These are phyloP conservation scores for Gila orcuttii DNA, from an alignment of 2,113 vertebrate genomes.

Conservation along the genomic window DNA sequence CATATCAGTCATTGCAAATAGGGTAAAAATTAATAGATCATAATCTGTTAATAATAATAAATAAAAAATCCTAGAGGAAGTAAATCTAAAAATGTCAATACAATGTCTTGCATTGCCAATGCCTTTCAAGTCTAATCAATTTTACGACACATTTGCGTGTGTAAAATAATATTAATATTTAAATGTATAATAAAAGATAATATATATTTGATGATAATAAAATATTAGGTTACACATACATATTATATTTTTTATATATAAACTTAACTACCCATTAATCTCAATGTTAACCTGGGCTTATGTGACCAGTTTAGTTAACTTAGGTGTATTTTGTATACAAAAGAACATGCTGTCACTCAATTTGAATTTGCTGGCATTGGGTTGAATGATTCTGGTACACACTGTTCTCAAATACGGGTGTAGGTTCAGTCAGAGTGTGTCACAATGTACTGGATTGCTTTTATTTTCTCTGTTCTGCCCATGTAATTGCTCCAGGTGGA, in stretches of 20 bases:
- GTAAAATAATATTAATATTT: too few species aligned
- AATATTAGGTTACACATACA: neutral
- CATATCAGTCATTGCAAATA: neutral
- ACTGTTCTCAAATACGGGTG: neutral
- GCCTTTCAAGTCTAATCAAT: neutral
- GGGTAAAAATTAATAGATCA: neutral
- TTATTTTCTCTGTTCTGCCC: neutral
- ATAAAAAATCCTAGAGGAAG: neutral
- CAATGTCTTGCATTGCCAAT: neutral
- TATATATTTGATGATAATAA: neutral
- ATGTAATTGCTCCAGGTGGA: slow-evolving; percentile 21
- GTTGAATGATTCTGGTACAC: neutral
- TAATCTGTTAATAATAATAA: neutral
- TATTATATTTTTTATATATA: too few species aligned
- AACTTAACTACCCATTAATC: neutral
- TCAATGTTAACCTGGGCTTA: neutral
- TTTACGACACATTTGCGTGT: neutral
- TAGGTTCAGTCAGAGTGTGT: neutral
- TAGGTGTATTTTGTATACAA: neutral
- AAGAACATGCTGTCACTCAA: too few species aligned
- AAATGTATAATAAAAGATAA: too few species aligned
- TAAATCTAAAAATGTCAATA: neutral
- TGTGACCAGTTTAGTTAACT: neutral
- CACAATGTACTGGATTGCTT: neutral
- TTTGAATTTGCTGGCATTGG: neutral